Conservation (phyloP, 2,888 invertebrate genomes). For the Chymomyza fuscimana region DNA sequence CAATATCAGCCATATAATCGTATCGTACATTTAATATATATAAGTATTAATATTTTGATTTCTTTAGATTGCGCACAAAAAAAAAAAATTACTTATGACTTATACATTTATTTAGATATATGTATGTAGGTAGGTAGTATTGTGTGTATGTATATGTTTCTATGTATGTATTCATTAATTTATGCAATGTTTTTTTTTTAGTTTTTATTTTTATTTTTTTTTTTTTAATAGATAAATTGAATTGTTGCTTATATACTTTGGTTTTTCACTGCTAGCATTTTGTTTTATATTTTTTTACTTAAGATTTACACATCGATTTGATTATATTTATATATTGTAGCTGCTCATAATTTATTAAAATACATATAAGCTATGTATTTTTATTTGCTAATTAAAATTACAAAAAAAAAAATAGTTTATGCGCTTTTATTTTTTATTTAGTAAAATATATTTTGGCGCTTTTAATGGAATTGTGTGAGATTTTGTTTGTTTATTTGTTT, state of each 20-base stretch:
- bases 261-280: conserved; percentile 14
- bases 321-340: conserved; percentile 9
- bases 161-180: conserved; percentile 1
- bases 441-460: conserved; percentile 9
- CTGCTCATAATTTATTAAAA: conserved; percentile 2
- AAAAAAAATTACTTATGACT: conserved; percentile 1
- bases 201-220: conserved; percentile 4
- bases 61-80: not conserved
- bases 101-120: conserved; percentile 5
- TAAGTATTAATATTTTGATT: conserved; percentile 7
- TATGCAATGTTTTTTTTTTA: not conserved
- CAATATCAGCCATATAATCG: conserved; percentile 2
- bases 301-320: conserved; percentile 14
- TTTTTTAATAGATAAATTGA: conserved; percentile 9
- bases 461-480: not conserved
- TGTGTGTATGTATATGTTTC: conserved; percentile 6
- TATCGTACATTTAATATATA: conserved; percentile 4
- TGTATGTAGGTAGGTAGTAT: conserved; percentile 6
- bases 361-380: conserved; percentile 8
- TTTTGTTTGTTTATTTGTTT: conserved; percentile 7
- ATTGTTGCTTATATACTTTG: conserved; percentile 13
- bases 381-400: conserved; percentile 10
- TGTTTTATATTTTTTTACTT: conserved; percentile 17
- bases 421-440: conserved; percentile 11
- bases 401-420: conserved; percentile 13